Evolutionary conservation across 1,140 invertebrate species (phyloP).

Genomic region (Drosophila subobscura): DNA sequence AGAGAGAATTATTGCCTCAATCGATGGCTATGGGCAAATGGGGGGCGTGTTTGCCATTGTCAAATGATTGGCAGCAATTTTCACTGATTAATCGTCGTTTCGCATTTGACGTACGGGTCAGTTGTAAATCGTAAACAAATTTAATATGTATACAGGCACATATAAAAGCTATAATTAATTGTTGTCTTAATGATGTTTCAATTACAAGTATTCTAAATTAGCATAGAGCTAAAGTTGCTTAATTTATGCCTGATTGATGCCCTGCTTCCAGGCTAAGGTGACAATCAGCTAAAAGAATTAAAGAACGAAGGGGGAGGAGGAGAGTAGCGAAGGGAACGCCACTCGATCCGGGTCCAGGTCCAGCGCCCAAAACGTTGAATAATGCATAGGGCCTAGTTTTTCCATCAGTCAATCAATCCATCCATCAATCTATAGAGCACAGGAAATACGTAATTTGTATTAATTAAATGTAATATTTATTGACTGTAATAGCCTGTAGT

Average conservation of each 20-base stretch:
- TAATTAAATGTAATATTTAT: conserved; percentile 46
- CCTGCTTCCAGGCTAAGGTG: conserved; percentile 3
- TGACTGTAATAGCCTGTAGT: conserved; percentile 21
- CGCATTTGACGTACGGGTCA: conserved; percentile 6
- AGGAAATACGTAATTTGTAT: conserved; percentile 52
- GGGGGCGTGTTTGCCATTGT: conserved; percentile 57
- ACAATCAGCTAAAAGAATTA: too few relatives aligned
- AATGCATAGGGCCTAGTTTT: conserved; percentile 44
- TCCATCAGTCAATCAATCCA: conserved; percentile 16
- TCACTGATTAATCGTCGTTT: conserved; percentile 57
- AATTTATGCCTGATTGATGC: conserved; percentile 34
- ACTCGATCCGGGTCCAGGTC: conserved; percentile 31
- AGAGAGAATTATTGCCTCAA: too few relatives aligned
- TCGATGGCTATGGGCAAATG: too few relatives aligned
- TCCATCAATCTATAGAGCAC: conserved; percentile 10
- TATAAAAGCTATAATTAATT: conserved; percentile 33
- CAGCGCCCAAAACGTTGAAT: conserved; percentile 41
- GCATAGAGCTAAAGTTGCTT: conserved; percentile 38
- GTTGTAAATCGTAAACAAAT: conserved; percentile 52
- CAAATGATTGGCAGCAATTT: conserved; percentile 44
- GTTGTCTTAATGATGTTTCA: conserved; percentile 53
- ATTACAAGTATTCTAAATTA: conserved; percentile 50
- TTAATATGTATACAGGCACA: conserved; percentile 17
- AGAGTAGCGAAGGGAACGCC: neutral
- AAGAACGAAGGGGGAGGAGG: too few relatives aligned